Percentiles rank a stretch among this genome's conserved stretches.
These are phyloP conservation scores for Aphelenchoides bicaudatus DNA, from an alignment of 2,888 invertebrate genomes.

Conservation along the genomic window DNA sequence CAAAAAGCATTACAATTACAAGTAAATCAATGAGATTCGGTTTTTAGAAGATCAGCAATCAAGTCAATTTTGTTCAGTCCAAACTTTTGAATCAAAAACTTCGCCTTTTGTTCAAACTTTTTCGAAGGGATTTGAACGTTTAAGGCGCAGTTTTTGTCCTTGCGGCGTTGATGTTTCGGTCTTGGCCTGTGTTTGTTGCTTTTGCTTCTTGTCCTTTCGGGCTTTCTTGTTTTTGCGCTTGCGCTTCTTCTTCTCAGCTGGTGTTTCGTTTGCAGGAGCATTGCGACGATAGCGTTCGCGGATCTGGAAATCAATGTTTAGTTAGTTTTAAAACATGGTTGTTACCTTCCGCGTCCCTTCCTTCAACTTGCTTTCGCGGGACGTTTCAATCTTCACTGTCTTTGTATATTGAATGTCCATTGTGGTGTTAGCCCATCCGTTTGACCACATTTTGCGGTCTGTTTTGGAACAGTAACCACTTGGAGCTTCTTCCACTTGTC, in stretches of 20 bases:
- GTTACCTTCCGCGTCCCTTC: constrained; percentile 4
- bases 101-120: background rate
- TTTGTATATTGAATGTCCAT: background rate
- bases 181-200: background rate
- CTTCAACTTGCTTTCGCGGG: background rate
- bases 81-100: background rate
- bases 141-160: too few species aligned
- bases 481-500: too few species aligned
- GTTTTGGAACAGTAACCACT: constrained; percentile 2
- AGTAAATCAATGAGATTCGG: too few species aligned
- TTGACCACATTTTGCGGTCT: background rate
- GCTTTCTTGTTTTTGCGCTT: constrained; percentile 9
- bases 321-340: too few species aligned
- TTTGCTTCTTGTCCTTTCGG: constrained; percentile 6
- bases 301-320: too few species aligned
- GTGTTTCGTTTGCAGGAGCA: too few species aligned
- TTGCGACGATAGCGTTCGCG: constrained; percentile 2
- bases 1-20: too few species aligned
- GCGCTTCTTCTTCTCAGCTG: background rate
- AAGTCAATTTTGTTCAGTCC: too few species aligned
- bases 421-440: constrained; percentile 2
- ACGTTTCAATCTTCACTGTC: background rate
- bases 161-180: background rate
- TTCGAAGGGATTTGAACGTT: background rate
- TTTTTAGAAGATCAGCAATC: too few species aligned